Evolutionary conservation across 2,113 vertebrate species (phyloP).

Genomic region (Anarrhichthys ocellatus): DNA sequence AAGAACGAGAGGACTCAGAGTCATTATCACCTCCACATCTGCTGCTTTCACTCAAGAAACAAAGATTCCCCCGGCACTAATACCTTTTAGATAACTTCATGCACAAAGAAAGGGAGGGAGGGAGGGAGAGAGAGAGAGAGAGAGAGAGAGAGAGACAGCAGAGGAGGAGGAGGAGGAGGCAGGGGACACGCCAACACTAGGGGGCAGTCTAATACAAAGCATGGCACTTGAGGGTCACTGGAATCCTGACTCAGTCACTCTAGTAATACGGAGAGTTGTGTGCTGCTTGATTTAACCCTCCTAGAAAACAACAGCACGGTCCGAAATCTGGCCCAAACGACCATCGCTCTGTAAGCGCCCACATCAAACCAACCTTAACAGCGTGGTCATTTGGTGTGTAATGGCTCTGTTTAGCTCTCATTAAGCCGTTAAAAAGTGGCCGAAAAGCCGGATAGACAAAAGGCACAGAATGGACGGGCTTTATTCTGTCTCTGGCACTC

Average conservation of each 20-base stretch:
- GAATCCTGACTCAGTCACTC: not conserved
- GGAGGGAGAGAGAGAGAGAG: not conserved
- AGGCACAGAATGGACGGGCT: constrained; percentile 46
- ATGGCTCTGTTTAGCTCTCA: constrained; percentile 63
- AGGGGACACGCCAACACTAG: constrained; percentile 56
- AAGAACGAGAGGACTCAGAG: constrained; percentile 67
- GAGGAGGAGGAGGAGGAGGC: not conserved
- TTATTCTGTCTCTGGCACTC: constrained; percentile 47
- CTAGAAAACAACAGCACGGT: constrained; percentile 31
- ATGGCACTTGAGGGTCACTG: not conserved
- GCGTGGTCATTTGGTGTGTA: constrained; percentile 53
- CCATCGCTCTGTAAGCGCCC: constrained; percentile 35
- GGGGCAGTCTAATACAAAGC: constrained; percentile 76
- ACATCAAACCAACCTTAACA: constrained; percentile 39
- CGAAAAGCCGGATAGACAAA: constrained; percentile 39
- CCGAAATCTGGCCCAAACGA: constrained; percentile 22
- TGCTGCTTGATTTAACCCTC: constrained; percentile 8
- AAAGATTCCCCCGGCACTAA: constrained; percentile 43
- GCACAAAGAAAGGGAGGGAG: constrained; percentile 6
- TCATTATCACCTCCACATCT: constrained; percentile 77
- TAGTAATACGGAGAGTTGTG: not conserved
- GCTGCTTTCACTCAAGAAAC: constrained; percentile 66
- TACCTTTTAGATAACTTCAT: constrained; percentile 62
- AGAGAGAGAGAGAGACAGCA: not conserved
- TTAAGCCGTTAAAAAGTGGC: constrained; percentile 67